These are phyloP conservation scores for Tricholaema leucomelas DNA, from an alignment of 2,113 vertebrate species.

Conservation along the genomic window DNA sequence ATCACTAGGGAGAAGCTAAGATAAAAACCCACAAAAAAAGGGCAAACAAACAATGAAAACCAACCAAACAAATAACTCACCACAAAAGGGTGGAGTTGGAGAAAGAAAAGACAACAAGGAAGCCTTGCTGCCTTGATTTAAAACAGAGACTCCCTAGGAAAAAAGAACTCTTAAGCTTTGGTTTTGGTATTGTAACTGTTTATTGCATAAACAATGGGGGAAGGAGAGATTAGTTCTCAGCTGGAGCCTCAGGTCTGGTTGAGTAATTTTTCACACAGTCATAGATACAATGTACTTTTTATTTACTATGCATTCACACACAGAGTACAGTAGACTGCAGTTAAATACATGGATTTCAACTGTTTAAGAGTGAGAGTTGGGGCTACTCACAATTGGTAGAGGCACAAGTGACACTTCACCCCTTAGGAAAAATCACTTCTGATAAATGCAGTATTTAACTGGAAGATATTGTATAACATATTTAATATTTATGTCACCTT, in stretches of 20 bases:
- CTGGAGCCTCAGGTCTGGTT: not conserved
- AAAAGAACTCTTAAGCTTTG: not conserved
- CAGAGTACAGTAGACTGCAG: constrained; percentile 18
- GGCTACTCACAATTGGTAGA: constrained; percentile 54
- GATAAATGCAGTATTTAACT: constrained; percentile 67
- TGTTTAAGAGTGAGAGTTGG: constrained; percentile 49
- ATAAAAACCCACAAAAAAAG: not conserved
- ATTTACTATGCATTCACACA: constrained; percentile 34
- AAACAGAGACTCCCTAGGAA: not conserved
- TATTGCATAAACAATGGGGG: not conserved
- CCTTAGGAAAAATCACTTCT: constrained; percentile 67
- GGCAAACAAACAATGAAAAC: too few relatives aligned
- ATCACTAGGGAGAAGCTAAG: not conserved
- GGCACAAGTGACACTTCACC: constrained; percentile 64
- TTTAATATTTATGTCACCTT: constrained; percentile 45
- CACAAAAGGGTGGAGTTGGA: not conserved
- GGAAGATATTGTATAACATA: constrained; percentile 55
- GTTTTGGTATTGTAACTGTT: not conserved
- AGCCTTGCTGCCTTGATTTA: not conserved
- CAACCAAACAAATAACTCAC: too few relatives aligned
- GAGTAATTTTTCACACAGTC: not conserved
- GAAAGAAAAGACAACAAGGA: not conserved
- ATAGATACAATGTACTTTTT: not conserved
- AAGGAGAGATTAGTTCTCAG: constrained; percentile 12
- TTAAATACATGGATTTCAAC: constrained; percentile 53